Conservation (phyloP, 64 coral and sea anemone genomes). For the Pocillopora damicornis region DNA sequence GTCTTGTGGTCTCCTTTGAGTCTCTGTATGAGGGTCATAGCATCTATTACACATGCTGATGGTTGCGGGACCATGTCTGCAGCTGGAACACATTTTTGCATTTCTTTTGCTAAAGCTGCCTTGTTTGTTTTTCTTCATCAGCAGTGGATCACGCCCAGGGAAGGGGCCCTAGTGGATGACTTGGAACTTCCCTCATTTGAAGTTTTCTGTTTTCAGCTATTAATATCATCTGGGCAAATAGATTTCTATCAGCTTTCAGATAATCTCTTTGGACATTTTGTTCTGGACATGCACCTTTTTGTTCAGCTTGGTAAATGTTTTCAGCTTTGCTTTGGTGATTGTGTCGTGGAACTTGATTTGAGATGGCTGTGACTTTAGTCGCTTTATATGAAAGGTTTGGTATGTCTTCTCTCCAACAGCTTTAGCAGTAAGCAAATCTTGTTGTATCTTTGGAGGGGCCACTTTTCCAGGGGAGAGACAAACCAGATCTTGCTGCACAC, state of each 20-base stretch:
- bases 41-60: constrained; percentile 42
- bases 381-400: constrained; percentile 6
- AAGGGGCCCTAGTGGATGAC: constrained; percentile 42
- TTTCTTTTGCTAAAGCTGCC: constrained; percentile 25
- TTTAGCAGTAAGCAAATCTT: constrained; percentile 32
- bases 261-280: constrained; percentile 21
- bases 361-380: neutral
- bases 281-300: constrained; percentile 38
- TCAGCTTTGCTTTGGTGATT: constrained; percentile 33
- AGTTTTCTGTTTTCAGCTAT: constrained; percentile 43
- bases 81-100: constrained; percentile 26
- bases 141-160: constrained; percentile 34
- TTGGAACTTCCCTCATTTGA: constrained; percentile 39
- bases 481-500: constrained; percentile 31
- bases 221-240: constrained; percentile 39
- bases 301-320: constrained; percentile 42
- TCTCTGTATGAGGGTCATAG: constrained; percentile 36
- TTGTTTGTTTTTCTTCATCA: constrained; percentile 50
- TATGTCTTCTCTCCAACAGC: constrained; percentile 23
- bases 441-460: constrained; percentile 12
- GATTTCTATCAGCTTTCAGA: constrained; percentile 42
- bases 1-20: constrained; percentile 45
- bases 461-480: constrained; percentile 49
- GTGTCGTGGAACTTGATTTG: constrained; percentile 26
- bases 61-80: constrained; percentile 15